These are phyloP conservation scores for Apotomis turbidana DNA, from an alignment of 2,888 invertebrate species.

Conservation along the genomic window DNA sequence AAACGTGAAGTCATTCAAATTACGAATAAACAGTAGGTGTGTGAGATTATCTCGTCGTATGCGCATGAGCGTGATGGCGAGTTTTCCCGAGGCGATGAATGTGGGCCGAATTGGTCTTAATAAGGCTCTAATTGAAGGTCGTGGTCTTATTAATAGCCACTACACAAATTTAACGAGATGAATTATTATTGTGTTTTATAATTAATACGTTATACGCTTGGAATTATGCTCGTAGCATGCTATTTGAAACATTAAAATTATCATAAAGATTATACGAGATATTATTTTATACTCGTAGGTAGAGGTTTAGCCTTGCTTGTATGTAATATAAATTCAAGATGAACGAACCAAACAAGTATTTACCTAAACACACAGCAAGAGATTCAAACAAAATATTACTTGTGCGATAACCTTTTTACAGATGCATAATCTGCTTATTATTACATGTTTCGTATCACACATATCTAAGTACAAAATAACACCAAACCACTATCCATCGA, in stretches of 20 bases:
- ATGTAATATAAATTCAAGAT: constrained; percentile 16
- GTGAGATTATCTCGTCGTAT: constrained; percentile 49
- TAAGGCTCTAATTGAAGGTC: constrained; percentile 62
- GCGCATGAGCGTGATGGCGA: constrained; percentile 54
- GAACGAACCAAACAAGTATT: not conserved
- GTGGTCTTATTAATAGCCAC: constrained; percentile 50
- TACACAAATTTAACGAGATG: constrained; percentile 40
- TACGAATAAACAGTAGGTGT: constrained; percentile 41
- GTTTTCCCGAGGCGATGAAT: constrained; percentile 62
- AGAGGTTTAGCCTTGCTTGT: constrained; percentile 33
- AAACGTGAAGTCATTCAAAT: constrained; percentile 60
- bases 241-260: constrained; percentile 33
- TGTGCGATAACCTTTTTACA: not conserved
- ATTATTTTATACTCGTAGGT: constrained; percentile 23
- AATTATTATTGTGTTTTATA: constrained; percentile 41
- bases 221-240: constrained; percentile 32
- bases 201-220: constrained; percentile 33
- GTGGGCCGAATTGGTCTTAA: constrained; percentile 59
- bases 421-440: constrained; percentile 1
- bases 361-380: too few species aligned
- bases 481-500: not conserved
- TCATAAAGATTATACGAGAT: constrained; percentile 35
- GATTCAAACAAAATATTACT: too few species aligned
- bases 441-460: not conserved
- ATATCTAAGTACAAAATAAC: not conserved